Evolutionary conservation across 2,797 vertebrate genomes (phyloP), one percentile per base, ranked within the genome.

Genomic region (Hydrolagus colliei): DNA sequence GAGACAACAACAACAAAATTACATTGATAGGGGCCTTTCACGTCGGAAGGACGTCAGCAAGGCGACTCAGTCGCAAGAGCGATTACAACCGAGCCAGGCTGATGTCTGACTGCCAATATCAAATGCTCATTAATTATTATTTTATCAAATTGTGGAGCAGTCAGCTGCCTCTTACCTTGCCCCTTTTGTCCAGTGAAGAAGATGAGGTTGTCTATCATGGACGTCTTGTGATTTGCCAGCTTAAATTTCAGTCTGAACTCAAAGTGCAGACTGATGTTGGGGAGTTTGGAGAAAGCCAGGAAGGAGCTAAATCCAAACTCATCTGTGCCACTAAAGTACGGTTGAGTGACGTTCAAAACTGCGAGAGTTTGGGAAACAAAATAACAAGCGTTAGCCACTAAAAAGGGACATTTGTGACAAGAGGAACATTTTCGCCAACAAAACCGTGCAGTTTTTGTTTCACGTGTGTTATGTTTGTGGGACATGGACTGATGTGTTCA

Each of bases 181-280:
- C 95, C 95, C 87, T 95, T 97, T 88, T 95, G 94, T 87, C 96
- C 96, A 68, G 95, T 94, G 89, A 95, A 98, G 92, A 97, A 93
- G 88, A 97, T 94, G 88, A 97, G 89, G 90, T 96, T 97, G 89
- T 97, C 93, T 93, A 92, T 92, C 88, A 94, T 87, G 77, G 96
- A 95, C 0, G 95, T 94, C 7, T 90, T 88, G 82, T 93, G 92
- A 88, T 95, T 93, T 89, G 92, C 90, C 61, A 96, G 91, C 0
- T 92, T 94, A 92, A 98, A 95, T 92, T 94, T 96, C 87, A 97
- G 75, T 86, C 27, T 91, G 92, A 97, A 96, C 94, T 97, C 95
- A 35, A 95, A 95, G 93, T 92, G 92, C 86, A 91, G 91, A 86
- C 89, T 90, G 89, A 95, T 94, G 89, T 92, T 93, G 35, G 93